Base-by-base conservation (phyloP, 2,797 vertebrate species). In the Falco berigora region DNA sequence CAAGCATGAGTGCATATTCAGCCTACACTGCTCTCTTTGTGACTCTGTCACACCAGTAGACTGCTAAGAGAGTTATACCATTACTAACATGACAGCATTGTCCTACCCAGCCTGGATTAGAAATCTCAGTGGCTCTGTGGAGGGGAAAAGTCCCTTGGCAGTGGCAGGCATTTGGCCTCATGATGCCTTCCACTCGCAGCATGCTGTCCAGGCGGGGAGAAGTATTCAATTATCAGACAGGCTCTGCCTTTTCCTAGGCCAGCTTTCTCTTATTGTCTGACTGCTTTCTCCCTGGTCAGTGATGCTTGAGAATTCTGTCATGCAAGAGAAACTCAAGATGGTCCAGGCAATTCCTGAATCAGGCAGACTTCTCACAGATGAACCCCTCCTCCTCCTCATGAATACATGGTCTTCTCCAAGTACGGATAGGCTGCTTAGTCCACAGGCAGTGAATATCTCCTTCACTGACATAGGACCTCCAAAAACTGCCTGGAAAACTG, bases 31-130 rank as follows among this genome's bases (percentile, higher is more conserved):
- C 84, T 94, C 95, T 86, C 85, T 97, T 95, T 97, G 91, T 95
- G 91, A 28, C 85, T 96, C 85, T 96, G 96, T 97, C 96, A 96
- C 85, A 96, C 92, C 12, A 2, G 92, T 92, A 94, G 91, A 84
- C 96, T 95, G 88, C 90, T 96, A 95, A 96, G 94, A 96, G 90
- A 96, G 95, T 96, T 97, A 97, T 94, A 92, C 91, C 83, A 84
- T 78, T 96, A 88, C 92, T 94, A 96, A 95, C 76, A 95, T 96
- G 96, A 97, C 96, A 96, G 95, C 92, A 93, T 94, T 96, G 96
- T 96, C 92, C 96, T 95, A 25, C 62, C 62, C 73, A 94, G 92
- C 96, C 90, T 94, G 91, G 92, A 94, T 95, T 94, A 95, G 89
- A 94, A 94, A 97, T 94, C 82, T 89, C 84, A 84, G 89, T 96